Evolutionary conservation across 2,113 vertebrate genomes (phyloP).

Genomic region (Oenanthe melanoleuca): DNA sequence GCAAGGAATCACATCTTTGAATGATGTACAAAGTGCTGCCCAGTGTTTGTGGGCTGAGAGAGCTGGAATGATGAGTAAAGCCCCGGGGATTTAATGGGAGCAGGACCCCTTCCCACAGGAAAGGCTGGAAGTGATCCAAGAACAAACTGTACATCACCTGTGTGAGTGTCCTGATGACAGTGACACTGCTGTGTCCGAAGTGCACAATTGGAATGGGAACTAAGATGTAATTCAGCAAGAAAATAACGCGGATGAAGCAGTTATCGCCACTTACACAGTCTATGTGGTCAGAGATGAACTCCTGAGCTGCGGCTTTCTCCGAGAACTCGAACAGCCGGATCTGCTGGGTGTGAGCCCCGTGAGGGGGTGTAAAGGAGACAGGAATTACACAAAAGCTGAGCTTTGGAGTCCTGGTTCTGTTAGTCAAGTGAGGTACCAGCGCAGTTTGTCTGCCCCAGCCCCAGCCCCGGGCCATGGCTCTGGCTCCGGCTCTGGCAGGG

Average conservation of each 20-base stretch:
- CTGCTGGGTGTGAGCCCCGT: conserved; percentile 51
- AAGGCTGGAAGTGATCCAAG: neutral
- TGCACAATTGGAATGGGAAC: neutral
- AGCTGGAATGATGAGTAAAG: neutral
- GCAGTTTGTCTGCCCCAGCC: neutral
- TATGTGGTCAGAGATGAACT: conserved; percentile 82
- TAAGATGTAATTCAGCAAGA: neutral
- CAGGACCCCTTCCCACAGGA: neutral
- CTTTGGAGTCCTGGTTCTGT: neutral
- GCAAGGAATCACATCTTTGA: neutral
- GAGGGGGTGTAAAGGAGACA: neutral
- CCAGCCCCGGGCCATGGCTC: accelerated
- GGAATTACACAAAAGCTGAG: neutral
- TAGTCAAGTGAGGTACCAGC: neutral
- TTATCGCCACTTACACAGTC: conserved; percentile 76
- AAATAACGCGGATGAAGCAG: neutral
- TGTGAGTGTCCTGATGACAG: neutral
- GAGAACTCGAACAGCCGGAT: conserved; percentile 83
- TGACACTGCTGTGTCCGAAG: neutral
- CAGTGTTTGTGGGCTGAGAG: neutral
- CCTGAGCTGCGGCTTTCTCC: conserved; percentile 74
- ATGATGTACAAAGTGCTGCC: neutral
- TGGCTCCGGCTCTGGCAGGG: neutral
- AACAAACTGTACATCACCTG: neutral
- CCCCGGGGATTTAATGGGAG: neutral